Base-by-base conservation (phyloP, 2,113 vertebrate genomes). In the Perognathus longimembris region DNA sequence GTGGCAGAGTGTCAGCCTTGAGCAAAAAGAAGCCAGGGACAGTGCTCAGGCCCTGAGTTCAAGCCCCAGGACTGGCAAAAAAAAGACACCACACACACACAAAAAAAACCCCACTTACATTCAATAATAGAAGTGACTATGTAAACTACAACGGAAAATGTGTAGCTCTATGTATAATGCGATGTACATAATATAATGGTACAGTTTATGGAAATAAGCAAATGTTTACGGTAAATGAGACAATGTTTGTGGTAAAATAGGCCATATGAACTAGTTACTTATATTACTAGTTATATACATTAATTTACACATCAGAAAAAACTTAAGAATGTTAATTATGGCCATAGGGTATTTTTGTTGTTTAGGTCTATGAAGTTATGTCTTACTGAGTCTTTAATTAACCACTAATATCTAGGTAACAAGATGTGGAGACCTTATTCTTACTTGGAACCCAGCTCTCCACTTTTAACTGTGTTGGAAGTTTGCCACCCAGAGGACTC, bases 211-310 rank as follows among this genome's bases (percentile, higher is more conserved):
- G 45, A 63, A 57, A 28, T 30, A 9, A 40, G 57, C 17, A 77
- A 75, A 45, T 71, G 17, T 90, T 76, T 66, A 69, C 61, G 73
- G 40, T 30, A 85, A 92, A 94, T 54, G 34, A 87, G 57, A 82
- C 89, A 86, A 75, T 45, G 21, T 64, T 69, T 54, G 64, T 80
- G 63, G 40, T 90, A 63, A 76, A 89, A 45, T 63, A 89, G 66
- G 71, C 5, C 32, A 67, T 79, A 42, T 76, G 50, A 87, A 59
- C 17, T 54, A 36, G n/a, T 64, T 87, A 57, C n/a, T n/a, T n/a
- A n/a, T n/a, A n/a, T n/a, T n/a, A n/a, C n/a, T n/a, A n/a, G n/a
- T n/a, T 7, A 64, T 67, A 88, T 32, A 38, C 4, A 5, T 45
- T 70, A 57, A 64, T 74, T 76, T 87, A 82, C 38, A 50, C 67